Base-by-base conservation (phyloP, 92 coral and sea anemone species). In the Micromussa lordhowensis region DNA sequence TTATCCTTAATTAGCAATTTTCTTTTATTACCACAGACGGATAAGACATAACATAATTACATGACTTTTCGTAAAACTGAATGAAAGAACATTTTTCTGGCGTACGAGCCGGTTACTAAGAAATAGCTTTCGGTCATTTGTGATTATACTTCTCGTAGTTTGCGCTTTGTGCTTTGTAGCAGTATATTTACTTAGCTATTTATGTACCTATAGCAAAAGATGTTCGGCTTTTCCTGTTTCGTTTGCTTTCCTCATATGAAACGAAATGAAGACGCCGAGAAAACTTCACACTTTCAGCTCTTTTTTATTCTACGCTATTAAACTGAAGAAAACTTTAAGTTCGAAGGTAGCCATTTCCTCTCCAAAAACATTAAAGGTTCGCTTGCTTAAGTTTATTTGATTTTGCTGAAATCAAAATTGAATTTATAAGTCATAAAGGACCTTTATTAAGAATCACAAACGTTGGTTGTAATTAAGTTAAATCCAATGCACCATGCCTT, bases 1-100 rank as follows among this genome's bases (percentile, higher is more conserved):
- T 76, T 84, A 86, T 88, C 92, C 94, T 88, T 95, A 90, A 95
- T 95, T 91, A 89, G 89, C 90, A 86, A 85, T 90, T 93, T 88
- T 83, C 82, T 86, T 80, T 89, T 85, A 90, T 95, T 85, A 75
- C 87, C 77, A 84, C 91, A 72, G 57, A 66, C 73, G 58, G 69
- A 17, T 51, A 36, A 38, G 79, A 81, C 86, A 78, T 51, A 51
- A 40, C 84, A 54, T 59, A 77, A 78, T 66, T 64, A 48, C 11
- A 61, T 44, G 51, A 68, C 68, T 66, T 66, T 66, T 86, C 66
- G 51, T 48, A 44, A 44, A 44, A 44, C 51, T 64, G 7, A 44
- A 31, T 53, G 49, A 66, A 77, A 79, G 32, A 54, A 69, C 80
- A 81, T 88, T 54, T 70, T 79, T 88, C 71, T 36, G 78, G 49